Evolutionary conservation across 2,113 vertebrate species (phyloP).

Genomic region (Manacus vitellinus): DNA sequence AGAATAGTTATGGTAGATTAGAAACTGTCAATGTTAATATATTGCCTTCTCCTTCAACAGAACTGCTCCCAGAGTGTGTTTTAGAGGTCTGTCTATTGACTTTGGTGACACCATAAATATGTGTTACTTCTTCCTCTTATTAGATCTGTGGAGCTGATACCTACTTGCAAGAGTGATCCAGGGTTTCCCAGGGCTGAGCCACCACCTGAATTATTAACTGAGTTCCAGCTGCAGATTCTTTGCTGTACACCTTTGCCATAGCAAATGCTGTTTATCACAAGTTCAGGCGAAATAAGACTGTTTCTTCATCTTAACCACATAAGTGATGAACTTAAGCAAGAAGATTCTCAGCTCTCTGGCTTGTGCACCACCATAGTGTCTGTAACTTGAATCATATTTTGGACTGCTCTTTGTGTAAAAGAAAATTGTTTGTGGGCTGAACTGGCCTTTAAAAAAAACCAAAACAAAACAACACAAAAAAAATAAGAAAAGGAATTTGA

Average conservation of each 20-base stretch:
- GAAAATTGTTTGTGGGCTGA: background rate
- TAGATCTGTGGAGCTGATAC: background rate
- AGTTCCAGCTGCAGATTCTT: background rate
- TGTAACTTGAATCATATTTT: background rate
- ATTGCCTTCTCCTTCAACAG: conserved; percentile 41
- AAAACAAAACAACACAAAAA: background rate
- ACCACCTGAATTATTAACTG: conserved; percentile 4
- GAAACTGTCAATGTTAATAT: background rate
- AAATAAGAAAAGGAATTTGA: background rate
- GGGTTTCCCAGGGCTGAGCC: background rate
- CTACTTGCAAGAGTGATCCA: background rate
- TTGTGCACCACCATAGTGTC: background rate
- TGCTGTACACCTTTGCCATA: background rate
- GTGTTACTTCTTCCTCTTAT: background rate
- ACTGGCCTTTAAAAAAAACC: background rate
- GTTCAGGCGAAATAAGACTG: background rate
- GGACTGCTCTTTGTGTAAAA: background rate
- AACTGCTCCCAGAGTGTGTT: conserved; percentile 6
- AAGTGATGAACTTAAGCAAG: background rate
- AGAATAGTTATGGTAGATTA: conserved; percentile 24
- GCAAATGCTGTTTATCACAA: background rate
- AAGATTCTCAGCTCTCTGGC: background rate
- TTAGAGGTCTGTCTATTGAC: conserved; percentile 44
- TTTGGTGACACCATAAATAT: conserved; percentile 20
- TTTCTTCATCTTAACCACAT: background rate